These are phyloP conservation scores for Passer domesticus DNA, from an alignment of 2,113 vertebrate genomes.

Conservation along the genomic window DNA sequence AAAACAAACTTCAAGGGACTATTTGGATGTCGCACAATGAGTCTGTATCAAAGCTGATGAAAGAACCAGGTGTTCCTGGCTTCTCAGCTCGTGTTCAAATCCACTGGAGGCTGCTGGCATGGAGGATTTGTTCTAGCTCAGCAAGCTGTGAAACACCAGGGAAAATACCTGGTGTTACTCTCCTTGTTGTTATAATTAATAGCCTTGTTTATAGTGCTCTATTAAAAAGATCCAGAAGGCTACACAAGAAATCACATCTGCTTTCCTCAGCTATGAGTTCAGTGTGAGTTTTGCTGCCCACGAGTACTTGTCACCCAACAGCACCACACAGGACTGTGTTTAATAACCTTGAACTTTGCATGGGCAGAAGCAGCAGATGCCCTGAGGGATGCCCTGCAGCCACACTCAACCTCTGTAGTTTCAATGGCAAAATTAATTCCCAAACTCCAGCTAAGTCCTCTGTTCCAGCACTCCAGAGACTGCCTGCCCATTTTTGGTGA, in stretches of 20 bases:
- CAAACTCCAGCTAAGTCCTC: background rate
- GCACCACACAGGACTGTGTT: background rate
- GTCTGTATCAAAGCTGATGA: slow-evolving; percentile 34
- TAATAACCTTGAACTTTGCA: background rate
- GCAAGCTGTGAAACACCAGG: background rate
- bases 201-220: background rate
- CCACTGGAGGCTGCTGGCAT: background rate
- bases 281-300: background rate
- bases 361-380: background rate
- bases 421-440: background rate
- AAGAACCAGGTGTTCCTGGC: slow-evolving; percentile 45
- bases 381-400: background rate
- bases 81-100: background rate
- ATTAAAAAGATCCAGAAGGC: slow-evolving; percentile 16
- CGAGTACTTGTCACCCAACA: background rate
- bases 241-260: background rate
- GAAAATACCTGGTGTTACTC: background rate
- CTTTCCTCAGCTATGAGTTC: background rate
- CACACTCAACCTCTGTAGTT: background rate
- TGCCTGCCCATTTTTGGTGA: background rate
- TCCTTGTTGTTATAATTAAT: slow-evolving; percentile 36
- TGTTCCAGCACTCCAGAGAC: background rate
- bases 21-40: background rate
- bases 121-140: slow-evolving; percentile 34
- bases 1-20: slow-evolving; percentile 41